Evolutionary conservation across 92 coral and sea anemone species (phyloP), one percentile per base, ranked within the genome.

Genomic region (Zoanthus solanderi): DNA sequence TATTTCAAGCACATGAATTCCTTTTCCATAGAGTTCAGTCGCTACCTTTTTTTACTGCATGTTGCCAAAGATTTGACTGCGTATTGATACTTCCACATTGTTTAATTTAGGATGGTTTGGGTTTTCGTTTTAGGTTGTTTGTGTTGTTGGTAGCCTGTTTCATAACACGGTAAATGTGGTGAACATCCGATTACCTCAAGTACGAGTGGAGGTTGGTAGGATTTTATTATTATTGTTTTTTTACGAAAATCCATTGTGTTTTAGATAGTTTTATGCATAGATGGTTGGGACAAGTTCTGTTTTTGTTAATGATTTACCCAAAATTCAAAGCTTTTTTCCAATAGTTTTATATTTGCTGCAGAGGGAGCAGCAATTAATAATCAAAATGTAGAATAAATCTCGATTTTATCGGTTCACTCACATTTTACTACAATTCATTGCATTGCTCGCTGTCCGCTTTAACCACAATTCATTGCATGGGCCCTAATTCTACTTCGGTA

Each of bases 71-170:
- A 37, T 37, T 37, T 37, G 42, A 37, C 42, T 37, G 11, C 13
- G 65, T 66, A 42, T 63, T 68, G 5, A 6, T 10, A 8, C 32
- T 72, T 37, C n/a, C 48, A 37, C 12, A 11, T 50, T 50, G 12
- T 50, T 50, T 11, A 50, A 11, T 7, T 23, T 7, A 6, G 14
- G 14, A 6, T 4, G 3, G 44, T 42, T 42, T 13, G 4, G 16
- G 53, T 16, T 73, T 42, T 34, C 48, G 65, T n/a, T 75, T 79
- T 83, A 96, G 98, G 90, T 97, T 52, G 71, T 90, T 5, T 95
- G 99, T 71, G 60, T 91, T 16, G 79, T 95, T n/a, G 98, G 98
- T 44, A 95, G 97, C 81, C 90, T 97, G 83, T 97, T 97, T 89
- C 94, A 97, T 80, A 95, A 92, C 79, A 93, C 96, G 11, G 94